A percentile compares a stretch with the other conserved stretches of the same genome.
These are phyloP conservation scores for Streptopelia turtur DNA, from an alignment of 2,797 vertebrate genomes.

Conservation along the genomic window DNA sequence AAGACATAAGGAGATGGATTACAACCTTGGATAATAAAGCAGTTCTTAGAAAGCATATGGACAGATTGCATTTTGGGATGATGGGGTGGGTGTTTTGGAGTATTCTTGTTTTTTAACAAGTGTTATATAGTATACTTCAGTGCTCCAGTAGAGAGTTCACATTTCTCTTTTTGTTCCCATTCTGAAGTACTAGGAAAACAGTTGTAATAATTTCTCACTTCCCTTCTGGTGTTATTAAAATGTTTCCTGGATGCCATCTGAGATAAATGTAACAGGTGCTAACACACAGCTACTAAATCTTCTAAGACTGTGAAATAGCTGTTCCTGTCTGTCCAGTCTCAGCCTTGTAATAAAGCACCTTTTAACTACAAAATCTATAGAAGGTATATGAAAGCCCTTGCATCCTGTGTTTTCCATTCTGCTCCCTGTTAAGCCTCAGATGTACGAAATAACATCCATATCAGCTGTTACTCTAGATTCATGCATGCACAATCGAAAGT, in stretches of 20 bases:
- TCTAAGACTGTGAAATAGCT: neutral
- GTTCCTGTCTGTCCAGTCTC: neutral
- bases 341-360: slow-evolving; percentile 14
- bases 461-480: neutral
- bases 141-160: neutral
- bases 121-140: neutral
- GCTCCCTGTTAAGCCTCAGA: neutral
- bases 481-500: neutral
- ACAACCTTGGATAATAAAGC: neutral
- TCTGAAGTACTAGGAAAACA: slow-evolving; percentile 7
- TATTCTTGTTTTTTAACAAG: neutral
- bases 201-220: neutral
- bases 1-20: neutral
- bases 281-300: slow-evolving; percentile 39
- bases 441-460: neutral
- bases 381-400: neutral
- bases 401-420: neutral
- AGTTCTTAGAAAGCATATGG: neutral
- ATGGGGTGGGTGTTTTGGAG: neutral
- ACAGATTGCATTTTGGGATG: neutral
- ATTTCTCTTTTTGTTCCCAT: neutral
- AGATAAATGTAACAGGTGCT: slow-evolving; percentile 36
- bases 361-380: slow-evolving; percentile 19
- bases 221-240: neutral
- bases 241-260: neutral